These are phyloP conservation scores for Guaruba guarouba DNA, from an alignment of 2,113 vertebrate genomes.

Conservation along the genomic window DNA sequence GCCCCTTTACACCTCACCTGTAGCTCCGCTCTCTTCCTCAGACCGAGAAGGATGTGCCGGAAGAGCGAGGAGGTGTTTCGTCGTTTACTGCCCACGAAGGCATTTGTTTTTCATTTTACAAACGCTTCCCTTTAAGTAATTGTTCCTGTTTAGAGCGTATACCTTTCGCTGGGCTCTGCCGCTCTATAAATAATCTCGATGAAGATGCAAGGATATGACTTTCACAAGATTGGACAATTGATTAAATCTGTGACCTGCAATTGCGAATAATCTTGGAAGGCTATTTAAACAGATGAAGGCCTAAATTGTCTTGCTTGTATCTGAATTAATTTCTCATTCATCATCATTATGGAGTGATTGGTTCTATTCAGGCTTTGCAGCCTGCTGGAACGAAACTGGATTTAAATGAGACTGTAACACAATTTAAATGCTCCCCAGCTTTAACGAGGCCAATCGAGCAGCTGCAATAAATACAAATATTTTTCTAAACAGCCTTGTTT, in stretches of 20 bases:
- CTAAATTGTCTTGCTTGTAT: conserved; percentile 98
- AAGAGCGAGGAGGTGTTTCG: conserved; percentile 35
- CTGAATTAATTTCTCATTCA: conserved; percentile 99
- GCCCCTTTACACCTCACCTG: neutral
- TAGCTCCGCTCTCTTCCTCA: neutral
- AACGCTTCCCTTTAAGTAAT: conserved; percentile 79
- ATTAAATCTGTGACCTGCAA: conserved; percentile 97
- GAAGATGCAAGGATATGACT: conserved; percentile 94
- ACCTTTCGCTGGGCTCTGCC: conserved; percentile 71
- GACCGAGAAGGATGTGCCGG: neutral
- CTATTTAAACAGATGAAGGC: conserved; percentile 99
- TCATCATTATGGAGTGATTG: conserved; percentile 98
- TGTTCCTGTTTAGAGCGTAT: conserved; percentile 76
- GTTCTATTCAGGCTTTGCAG: conserved; percentile 89
- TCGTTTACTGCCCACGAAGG: conserved; percentile 67
- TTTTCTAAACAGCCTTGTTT: conserved; percentile 82
- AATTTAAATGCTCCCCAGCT: conserved; percentile 86
- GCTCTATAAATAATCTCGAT: conserved; percentile 94
- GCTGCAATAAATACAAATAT: conserved; percentile 86
- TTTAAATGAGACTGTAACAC: conserved; percentile 96
- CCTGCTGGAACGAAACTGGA: conserved; percentile 86
- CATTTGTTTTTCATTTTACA: conserved; percentile 80
- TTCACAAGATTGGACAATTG: conserved; percentile 95
- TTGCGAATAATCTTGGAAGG: conserved; percentile 96
- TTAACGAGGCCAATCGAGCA: conserved; percentile 82